phyloP scores from a whole-genome alignment of 2,797 vertebrate genomes.

The Petrocephalus sullivani region DNA sequence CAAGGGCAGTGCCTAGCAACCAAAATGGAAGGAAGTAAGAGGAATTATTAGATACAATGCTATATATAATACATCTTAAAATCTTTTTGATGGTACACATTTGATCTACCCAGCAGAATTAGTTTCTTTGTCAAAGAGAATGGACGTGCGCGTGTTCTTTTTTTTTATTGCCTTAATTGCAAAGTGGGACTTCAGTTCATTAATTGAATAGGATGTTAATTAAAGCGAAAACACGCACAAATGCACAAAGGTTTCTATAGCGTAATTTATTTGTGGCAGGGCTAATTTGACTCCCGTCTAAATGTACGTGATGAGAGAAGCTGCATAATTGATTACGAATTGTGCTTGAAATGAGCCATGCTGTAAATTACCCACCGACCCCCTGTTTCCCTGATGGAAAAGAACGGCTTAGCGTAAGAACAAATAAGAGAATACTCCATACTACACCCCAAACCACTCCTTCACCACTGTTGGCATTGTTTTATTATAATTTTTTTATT shows the following conservation, averaged over 20 bases:
- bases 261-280: not conserved
- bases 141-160: not conserved
- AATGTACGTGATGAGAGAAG: not conserved
- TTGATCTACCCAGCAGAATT: not conserved
- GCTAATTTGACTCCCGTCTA: not conserved
- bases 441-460: not conserved
- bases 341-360: not conserved
- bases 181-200: not conserved
- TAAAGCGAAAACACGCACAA: not conserved
- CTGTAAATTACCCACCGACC: not conserved
- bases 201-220: constrained; percentile 12
- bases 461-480: not conserved
- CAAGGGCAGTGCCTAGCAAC: not conserved
- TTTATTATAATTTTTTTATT: not conserved
- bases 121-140: not conserved
- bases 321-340: not conserved
- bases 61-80: constrained; percentile 2
- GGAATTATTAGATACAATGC: not conserved
- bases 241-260: not conserved
- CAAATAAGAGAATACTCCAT: not conserved
- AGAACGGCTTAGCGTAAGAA: not conserved
- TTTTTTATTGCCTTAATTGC: not conserved
- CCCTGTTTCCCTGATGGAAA: not conserved
- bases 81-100: not conserved
- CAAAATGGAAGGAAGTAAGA: not conserved